These are phyloP conservation scores for Hirundichthys speculiger DNA, from an alignment of 2,113 vertebrate genomes.

Conservation along the genomic window DNA sequence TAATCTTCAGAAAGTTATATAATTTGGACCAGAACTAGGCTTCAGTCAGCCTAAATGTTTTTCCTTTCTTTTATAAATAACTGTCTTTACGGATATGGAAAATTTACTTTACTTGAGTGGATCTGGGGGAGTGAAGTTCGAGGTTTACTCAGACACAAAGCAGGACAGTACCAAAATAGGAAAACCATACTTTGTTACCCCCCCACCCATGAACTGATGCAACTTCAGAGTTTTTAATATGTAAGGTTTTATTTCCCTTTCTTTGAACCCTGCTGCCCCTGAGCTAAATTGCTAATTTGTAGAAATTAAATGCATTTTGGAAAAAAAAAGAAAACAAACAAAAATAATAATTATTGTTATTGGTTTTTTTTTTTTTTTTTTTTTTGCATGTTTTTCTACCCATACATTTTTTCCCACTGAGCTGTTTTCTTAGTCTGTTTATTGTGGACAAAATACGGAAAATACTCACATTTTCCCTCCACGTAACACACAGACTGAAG, in stretches of 20 bases:
- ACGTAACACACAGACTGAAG: conserved; percentile 45
- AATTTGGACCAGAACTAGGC: conserved; percentile 66
- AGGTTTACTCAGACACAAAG: conserved; percentile 43
- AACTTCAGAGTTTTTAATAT: conserved; percentile 52
- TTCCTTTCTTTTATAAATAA: conserved; percentile 45
- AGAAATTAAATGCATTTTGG: conserved; percentile 55
- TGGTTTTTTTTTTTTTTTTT: too few relatives aligned
- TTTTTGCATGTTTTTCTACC: conserved; percentile 70
- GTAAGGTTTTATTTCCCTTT: conserved; percentile 22
- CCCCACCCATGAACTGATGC: conserved; percentile 40
- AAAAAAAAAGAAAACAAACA: conserved; percentile 24
- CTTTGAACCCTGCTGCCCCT: conserved; percentile 11
- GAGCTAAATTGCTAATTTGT: conserved; percentile 53
- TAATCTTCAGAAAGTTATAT: conserved; percentile 78
- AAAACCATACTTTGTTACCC: conserved; percentile 59
- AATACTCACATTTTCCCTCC: conserved; percentile 10
- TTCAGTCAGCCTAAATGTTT: conserved; percentile 39
- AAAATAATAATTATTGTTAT: conserved; percentile 15
- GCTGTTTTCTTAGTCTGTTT: conserved; percentile 49
- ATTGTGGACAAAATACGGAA: conserved; percentile 23
- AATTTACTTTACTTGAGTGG: conserved; percentile 45
- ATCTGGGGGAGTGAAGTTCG: conserved; percentile 52
- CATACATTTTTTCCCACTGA: conserved; percentile 51
- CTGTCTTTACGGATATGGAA: conserved; percentile 47
- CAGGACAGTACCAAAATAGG: conserved; percentile 48